phyloP scores from a whole-genome alignment of 1,140 invertebrate species.

The Nasonia giraulti region DNA sequence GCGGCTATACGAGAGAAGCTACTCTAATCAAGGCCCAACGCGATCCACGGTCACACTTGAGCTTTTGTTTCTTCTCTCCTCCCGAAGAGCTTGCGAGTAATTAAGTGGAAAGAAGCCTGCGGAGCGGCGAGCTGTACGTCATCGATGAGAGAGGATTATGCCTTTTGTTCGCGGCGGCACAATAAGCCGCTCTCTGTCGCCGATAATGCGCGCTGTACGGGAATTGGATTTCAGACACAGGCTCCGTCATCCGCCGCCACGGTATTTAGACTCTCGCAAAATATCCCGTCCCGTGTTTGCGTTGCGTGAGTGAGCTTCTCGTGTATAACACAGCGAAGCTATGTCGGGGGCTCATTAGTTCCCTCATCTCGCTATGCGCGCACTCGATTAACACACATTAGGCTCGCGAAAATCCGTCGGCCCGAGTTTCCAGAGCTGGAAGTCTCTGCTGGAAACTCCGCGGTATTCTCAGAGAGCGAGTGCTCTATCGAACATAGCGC shows the following conservation, averaged over 20 bases:
- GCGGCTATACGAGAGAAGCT: neutral
- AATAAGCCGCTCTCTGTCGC: neutral
- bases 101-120: too few relatives aligned
- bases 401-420: too few relatives aligned
- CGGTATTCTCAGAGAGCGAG: neutral
- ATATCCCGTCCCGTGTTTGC: neutral
- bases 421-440: too few relatives aligned
- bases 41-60: too few relatives aligned
- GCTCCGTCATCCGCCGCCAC: neutral
- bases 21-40: conserved; percentile 61
- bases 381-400: too few relatives aligned
- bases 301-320: neutral
- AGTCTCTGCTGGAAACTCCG: neutral
- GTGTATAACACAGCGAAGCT: neutral
- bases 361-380: neutral
- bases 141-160: neutral
- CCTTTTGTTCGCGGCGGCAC: neutral
- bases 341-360: neutral
- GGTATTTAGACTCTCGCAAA: neutral
- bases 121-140: too few relatives aligned
- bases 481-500: neutral
- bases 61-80: neutral
- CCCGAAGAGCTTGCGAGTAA: too few relatives aligned
- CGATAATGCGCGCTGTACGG: neutral
- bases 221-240: neutral